Conservation (phyloP, 2,888 invertebrate genomes). For the Coelopa pilipes region DNA sequence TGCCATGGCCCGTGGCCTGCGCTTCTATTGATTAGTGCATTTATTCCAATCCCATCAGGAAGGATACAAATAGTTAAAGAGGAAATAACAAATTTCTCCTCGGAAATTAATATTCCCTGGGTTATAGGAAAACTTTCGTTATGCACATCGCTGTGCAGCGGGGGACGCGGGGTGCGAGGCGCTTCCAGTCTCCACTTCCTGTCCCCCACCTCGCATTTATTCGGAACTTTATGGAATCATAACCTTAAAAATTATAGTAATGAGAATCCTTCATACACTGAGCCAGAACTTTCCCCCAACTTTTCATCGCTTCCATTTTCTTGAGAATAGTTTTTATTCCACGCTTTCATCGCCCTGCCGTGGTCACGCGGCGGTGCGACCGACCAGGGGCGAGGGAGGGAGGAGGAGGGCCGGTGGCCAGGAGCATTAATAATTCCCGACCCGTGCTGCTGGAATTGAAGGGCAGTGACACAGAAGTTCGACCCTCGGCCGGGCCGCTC, state of each 20-base stretch:
- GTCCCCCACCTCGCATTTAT: not conserved
- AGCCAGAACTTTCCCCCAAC: constrained; percentile 26
- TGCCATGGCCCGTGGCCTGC: constrained; percentile 2
- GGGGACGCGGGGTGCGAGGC: no score
- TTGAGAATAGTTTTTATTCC: constrained; percentile 14
- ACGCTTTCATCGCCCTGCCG: not conserved
- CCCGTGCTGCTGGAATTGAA: no score
- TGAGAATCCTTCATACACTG: constrained; percentile 46
- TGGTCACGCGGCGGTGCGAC: not conserved
- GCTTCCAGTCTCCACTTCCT: not conserved
- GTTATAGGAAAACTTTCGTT: constrained; percentile 55
- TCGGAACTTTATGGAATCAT: constrained; percentile 46
- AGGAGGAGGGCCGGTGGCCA: no score
- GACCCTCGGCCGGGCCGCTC: not conserved
- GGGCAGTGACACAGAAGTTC: not conserved
- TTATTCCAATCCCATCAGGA: constrained; percentile 16
- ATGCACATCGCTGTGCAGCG: constrained; percentile 9
- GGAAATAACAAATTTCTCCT: constrained; percentile 61
- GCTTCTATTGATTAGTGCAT: constrained; percentile 36
- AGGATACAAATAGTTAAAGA: constrained; percentile 28
- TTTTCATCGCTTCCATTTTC: constrained; percentile 22
- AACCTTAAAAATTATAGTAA: constrained; percentile 49
- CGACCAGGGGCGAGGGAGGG: not conserved
- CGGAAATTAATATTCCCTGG: constrained; percentile 60
- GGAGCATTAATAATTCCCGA: no score